Percentiles rank a stretch among this genome's conserved stretches.
Evolutionary conservation across 2,797 vertebrate species (phyloP).

Genomic region (Clarias fuscus): DNA sequence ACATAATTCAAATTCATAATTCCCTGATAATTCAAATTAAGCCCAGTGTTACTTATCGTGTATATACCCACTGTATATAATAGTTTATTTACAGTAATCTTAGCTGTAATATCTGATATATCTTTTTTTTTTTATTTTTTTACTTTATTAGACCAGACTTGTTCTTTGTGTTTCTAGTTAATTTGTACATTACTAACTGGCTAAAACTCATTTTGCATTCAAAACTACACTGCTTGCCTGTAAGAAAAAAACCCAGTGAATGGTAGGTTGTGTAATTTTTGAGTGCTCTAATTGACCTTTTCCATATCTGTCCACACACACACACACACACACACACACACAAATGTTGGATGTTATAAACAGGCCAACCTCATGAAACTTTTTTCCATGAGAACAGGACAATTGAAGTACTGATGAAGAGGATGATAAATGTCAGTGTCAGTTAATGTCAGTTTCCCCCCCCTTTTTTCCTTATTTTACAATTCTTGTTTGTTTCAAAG

Average conservation of each 20-base stretch:
- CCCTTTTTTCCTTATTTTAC: background rate
- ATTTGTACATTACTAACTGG: background rate
- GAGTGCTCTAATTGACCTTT: conserved; percentile 1
- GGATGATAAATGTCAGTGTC: conserved; percentile 1
- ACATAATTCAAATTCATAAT: too few species aligned
- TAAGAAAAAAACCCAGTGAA: background rate
- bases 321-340: background rate
- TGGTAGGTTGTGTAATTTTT: background rate
- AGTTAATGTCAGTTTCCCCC: background rate
- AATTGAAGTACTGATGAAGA: conserved; percentile 14
- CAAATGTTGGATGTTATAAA: background rate
- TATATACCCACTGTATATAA: background rate
- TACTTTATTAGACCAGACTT: background rate
- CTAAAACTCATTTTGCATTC: background rate
- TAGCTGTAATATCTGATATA: background rate
- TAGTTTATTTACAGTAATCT: background rate
- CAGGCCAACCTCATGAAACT: background rate
- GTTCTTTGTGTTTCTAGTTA: background rate
- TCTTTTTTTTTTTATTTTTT: background rate
- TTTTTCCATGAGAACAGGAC: background rate
- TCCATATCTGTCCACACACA: background rate
- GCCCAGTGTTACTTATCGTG: background rate
- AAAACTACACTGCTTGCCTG: background rate
- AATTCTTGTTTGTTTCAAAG: conserved; percentile 20
- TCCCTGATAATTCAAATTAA: background rate